Conservation (phyloP, 2,797 vertebrate species). For the Carapus acus region DNA sequence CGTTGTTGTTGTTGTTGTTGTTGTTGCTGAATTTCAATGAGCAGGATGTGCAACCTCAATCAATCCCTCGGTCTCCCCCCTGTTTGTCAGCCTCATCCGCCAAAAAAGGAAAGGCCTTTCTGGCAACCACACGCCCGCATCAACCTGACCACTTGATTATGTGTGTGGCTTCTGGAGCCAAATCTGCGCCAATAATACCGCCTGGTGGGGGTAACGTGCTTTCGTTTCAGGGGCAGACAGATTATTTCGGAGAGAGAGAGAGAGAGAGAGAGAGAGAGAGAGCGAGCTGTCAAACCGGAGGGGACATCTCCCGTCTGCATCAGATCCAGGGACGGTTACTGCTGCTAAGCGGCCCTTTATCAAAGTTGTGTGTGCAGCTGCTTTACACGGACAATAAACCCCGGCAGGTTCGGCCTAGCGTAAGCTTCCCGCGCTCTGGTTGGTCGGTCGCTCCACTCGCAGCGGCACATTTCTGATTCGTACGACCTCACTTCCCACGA, state of each 20-base stretch:
- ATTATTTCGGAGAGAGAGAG: constrained; percentile 51
- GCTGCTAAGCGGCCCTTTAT: constrained; percentile 23
- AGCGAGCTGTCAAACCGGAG: constrained; percentile 38
- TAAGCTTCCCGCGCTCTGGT: constrained; percentile 18
- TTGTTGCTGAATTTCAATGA: constrained; percentile 22
- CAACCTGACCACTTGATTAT: constrained; percentile 62
- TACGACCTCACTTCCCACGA: too few species aligned
- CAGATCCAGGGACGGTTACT: constrained; percentile 21
- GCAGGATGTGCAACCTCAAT: constrained; percentile 49
- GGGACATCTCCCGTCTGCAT: constrained; percentile 26
- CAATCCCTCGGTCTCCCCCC: constrained; percentile 48
- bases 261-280: too few species aligned
- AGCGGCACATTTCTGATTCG: too few species aligned
- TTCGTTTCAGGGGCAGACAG: constrained; percentile 49
- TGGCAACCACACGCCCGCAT: constrained; percentile 50
- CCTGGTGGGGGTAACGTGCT: constrained; percentile 54
- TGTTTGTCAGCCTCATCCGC: constrained; percentile 53
- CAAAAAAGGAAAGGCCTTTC: constrained; percentile 52
- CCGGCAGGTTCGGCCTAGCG: constrained; percentile 17
- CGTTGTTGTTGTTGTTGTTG: constrained; percentile 23
- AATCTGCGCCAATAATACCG: constrained; percentile 52
- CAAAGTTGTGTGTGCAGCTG: constrained; percentile 31
- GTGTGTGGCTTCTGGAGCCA: constrained; percentile 47
- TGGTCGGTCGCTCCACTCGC: constrained; percentile 20
- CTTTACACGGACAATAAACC: constrained; percentile 25